Evolutionary conservation across 2,888 invertebrate species (phyloP).

Genomic region (Lasioglossum zephyrum): DNA sequence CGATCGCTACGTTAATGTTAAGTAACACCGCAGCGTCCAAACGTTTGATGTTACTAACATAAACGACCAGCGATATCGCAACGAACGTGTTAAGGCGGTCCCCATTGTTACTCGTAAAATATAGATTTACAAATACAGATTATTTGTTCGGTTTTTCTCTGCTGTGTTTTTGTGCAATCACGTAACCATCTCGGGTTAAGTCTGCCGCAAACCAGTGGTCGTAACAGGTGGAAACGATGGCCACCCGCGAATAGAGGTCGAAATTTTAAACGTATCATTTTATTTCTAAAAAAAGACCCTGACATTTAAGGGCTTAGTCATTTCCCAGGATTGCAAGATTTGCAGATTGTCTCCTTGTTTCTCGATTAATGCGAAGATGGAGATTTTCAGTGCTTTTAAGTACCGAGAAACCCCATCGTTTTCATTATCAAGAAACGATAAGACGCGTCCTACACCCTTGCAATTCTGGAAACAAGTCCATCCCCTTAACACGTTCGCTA

Average conservation of each 20-base stretch:
- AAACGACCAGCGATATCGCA: background rate
- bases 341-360: no score
- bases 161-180: slow-evolving; percentile 52
- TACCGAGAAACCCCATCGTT: no score
- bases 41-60: background rate
- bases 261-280: slow-evolving; percentile 6
- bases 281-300: background rate
- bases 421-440: no score
- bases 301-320: background rate
- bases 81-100: slow-evolving; percentile 7
- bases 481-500: background rate
- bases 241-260: slow-evolving; percentile 20
- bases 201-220: slow-evolving; percentile 27
- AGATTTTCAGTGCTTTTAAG: no score
- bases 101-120: slow-evolving; percentile 42
- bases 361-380: no score
- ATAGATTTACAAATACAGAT: slow-evolving; percentile 45
- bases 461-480: no score
- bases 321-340: no score
- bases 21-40: background rate
- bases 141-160: slow-evolving; percentile 29
- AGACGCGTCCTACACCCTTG: no score
- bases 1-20: background rate
- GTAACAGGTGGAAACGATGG: slow-evolving; percentile 2
- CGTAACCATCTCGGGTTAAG: slow-evolving; percentile 35